Conservation (phyloP, 2,888 invertebrate species). For the Orchesella flavescens region DNA sequence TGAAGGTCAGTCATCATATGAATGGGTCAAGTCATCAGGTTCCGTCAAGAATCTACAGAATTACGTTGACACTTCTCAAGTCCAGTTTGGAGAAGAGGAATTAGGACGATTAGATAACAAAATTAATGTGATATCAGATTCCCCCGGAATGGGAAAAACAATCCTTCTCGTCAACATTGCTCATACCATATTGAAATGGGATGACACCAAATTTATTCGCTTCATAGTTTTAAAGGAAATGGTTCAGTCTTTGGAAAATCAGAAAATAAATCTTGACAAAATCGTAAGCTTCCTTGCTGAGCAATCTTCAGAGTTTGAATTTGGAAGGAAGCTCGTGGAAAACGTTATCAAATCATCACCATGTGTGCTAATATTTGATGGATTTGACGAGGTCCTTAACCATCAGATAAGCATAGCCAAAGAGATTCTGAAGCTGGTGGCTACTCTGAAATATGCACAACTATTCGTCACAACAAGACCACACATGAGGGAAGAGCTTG, state of each 20-base stretch:
- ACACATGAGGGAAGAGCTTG: background rate
- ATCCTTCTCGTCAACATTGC: background rate
- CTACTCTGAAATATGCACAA: background rate
- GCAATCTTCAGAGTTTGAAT: background rate
- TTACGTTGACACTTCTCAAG: background rate
- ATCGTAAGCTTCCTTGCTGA: background rate
- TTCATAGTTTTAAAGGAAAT: background rate
- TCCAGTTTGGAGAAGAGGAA: no score
- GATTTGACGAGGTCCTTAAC: slow-evolving; percentile 9
- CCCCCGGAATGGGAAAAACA: slow-evolving; percentile 27
- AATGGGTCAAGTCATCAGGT: background rate
- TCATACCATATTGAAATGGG: background rate
- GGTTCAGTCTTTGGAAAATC: background rate
- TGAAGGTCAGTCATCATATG: background rate
- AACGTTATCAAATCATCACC: background rate
- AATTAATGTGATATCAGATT: background rate
- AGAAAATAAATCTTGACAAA: background rate
- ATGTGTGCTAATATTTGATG: slow-evolving; percentile 1
- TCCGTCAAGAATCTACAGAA: background rate
- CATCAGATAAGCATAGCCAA: background rate
- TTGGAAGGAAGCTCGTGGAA: background rate
- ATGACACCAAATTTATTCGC: background rate
- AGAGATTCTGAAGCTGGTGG: background rate
- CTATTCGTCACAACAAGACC: slow-evolving; percentile 2
- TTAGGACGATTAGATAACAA: background rate